Base-by-base conservation (phyloP, 2,888 invertebrate genomes). In the Hydrotaea diabolus region DNA sequence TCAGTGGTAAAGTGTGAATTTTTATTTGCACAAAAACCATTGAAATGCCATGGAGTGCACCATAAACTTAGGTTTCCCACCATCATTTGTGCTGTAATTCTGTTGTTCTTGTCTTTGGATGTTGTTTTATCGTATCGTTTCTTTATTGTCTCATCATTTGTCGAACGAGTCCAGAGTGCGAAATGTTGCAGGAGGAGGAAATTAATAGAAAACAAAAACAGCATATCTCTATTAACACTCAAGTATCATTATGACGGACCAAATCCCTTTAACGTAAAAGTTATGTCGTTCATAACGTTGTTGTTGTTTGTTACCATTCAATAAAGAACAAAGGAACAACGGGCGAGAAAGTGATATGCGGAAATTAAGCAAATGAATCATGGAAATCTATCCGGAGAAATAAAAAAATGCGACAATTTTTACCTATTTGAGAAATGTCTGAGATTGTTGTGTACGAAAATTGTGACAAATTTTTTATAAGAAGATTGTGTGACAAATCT, bases 201-300 rank as follows among this genome's bases (percentile, higher is more conserved):
- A 31, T 31, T 4, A 31, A 31, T 31, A 31, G 3, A 7, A 36
- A 36, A 26, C 4, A 64, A n/a, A 39, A 43, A 39, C 21, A 66
- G 39, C 66, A 36, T 17, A 17, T 43, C 66, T 0, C 43, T 21
- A 66, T 66, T 66, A 43, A 66, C 66, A 66, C 66, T 66, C 36
- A 66, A 66, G 66, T 66, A 39, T 39, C 66, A 66, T 66, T 43
- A 66, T 39, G 66, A 21, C 9, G 66, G 8, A 17, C 31, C 31
- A 36, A 36, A 64, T 64, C 7, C 4, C 36, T 36, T 5, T 36
- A 17, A 19, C 19, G 43, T 66, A 66, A 66, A 66, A 66, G 21
- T 17, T 66, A 36, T 66, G 66, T 66, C 17, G n/a, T 43, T 43
- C 9, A 3, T 15, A 64, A 36, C 21, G 66, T 43, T 36, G 66